Base-by-base conservation (phyloP, 2,113 vertebrate species). In the Thunnus thynnus region DNA sequence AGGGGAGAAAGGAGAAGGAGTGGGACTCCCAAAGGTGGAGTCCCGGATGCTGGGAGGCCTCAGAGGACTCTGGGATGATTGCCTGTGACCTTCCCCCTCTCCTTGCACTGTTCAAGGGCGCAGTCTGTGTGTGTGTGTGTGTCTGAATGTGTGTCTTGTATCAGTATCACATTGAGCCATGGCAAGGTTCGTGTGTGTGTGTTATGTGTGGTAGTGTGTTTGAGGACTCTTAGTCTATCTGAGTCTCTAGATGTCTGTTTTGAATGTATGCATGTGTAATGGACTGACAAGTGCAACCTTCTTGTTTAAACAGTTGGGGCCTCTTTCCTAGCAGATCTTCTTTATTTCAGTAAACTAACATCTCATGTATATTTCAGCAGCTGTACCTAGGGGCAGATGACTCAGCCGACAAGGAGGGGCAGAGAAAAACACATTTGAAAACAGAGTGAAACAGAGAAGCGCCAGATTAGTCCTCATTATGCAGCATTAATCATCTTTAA, bases 401-500 rank as follows among this genome's bases (percentile, higher is more conserved):
- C 55, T 89, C 87, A 78, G 82, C 68, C 63, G 13, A 63, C 1
- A 25, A 80, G 77, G 66, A 89, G 83, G 70, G 36, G 86, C 46
- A 76, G 60, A 89, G 83, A 58, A 81, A 89, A 87, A 89, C 58
- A 58, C 82, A 83, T 67, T 83, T 87, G 78, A 69, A 88, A 88
- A 89, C 20, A 30, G 76, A 82, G 65, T 60, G 52, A 65, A 88
- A 82, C 75, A 84, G 80, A 75, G 63, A 60, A 84, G 76, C 22
- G 17, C 22, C 73, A 86, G 85, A 87, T 91, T 89, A 91, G 77
- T 87, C 67, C 77, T 92, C 85, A 93, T 93, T 93, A 92, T 91
- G 87, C 82, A 17, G 83, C 82, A 86, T 89, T 94, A 93, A 91
- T 89, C 82, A 83, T 88, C 77, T 87, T 83, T 93, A 93, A 94